Conservation (phyloP, 2,113 vertebrate species). For the Amblyornis subalaris region DNA sequence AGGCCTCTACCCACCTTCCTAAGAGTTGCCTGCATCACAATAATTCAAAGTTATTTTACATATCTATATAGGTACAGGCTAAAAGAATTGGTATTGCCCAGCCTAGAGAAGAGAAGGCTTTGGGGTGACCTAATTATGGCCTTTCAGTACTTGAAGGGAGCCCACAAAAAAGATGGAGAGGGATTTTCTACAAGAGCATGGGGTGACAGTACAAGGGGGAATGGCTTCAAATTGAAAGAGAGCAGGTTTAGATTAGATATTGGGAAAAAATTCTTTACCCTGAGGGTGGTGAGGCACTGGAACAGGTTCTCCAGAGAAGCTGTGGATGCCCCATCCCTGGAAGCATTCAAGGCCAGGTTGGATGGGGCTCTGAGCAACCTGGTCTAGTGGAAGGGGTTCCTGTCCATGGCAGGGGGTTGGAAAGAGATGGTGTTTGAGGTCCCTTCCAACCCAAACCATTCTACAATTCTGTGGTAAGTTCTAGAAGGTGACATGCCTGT, state of each 20-base stretch:
- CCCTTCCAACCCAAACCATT: neutral
- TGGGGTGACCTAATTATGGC: neutral
- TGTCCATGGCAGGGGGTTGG: neutral
- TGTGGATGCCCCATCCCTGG: neutral
- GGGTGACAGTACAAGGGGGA: neutral
- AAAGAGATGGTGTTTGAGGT: neutral
- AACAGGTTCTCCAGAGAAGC: neutral
- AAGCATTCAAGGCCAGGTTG: neutral
- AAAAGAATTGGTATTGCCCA: neutral
- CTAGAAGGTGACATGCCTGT: neutral
- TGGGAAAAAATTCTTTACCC: neutral
- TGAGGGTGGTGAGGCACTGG: neutral
- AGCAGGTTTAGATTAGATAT: fast-evolving
- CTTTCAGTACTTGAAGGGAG: neutral
- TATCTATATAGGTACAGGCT: neutral
- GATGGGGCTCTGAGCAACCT: neutral
- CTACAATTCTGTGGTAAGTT: neutral
- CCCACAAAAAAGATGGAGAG: neutral
- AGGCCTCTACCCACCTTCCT: neutral
- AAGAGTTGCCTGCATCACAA: neutral
- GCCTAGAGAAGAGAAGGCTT: neutral
- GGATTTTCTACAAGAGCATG: neutral
- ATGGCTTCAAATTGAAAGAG: neutral
- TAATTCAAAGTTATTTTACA: neutral
- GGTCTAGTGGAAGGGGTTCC: neutral